Evolutionary conservation across 2,797 vertebrate genomes (phyloP).

Genomic region (Crenuchus spilurus): DNA sequence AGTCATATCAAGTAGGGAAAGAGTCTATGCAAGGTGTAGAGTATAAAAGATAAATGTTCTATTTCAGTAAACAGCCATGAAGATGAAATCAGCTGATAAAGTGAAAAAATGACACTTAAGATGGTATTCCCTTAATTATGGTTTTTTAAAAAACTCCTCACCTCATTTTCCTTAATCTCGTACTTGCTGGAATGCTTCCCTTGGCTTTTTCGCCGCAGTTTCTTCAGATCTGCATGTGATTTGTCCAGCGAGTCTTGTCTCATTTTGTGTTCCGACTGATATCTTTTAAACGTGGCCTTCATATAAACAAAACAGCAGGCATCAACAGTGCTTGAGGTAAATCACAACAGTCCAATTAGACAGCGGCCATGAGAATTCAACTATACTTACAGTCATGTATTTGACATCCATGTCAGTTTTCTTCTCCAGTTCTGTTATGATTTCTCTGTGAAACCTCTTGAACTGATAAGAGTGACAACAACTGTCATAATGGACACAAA

Average conservation of each 20-base stretch:
- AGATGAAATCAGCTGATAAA: background rate
- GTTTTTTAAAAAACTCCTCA: slow-evolving; percentile 64
- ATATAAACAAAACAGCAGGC: slow-evolving; percentile 39
- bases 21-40: too few species aligned
- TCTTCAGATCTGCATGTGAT: slow-evolving; percentile 93
- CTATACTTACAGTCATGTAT: slow-evolving; percentile 92
- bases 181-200: slow-evolving; percentile 89
- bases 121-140: background rate
- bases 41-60: background rate
- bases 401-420: slow-evolving; percentile 97
- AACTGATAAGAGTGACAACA: slow-evolving; percentile 76
- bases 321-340: background rate
- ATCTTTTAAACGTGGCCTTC: slow-evolving; percentile 96
- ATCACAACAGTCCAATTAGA: background rate
- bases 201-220: slow-evolving; percentile 93
- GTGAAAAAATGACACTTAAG: background rate
- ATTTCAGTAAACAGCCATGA: background rate
- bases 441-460: slow-evolving; percentile 91
- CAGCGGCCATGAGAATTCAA: background rate
- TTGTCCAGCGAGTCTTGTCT: slow-evolving; percentile 93
- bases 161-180: slow-evolving; percentile 91
- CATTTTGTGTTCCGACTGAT: slow-evolving; percentile 91
- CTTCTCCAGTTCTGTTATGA: slow-evolving; percentile 91
- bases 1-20: too few species aligned
- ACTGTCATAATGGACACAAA: background rate